Percentiles rank a stretch among this genome's conserved stretches.
These are phyloP conservation scores for Bombus breviceps DNA, from an alignment of 1,140 invertebrate species.

Conservation along the genomic window DNA sequence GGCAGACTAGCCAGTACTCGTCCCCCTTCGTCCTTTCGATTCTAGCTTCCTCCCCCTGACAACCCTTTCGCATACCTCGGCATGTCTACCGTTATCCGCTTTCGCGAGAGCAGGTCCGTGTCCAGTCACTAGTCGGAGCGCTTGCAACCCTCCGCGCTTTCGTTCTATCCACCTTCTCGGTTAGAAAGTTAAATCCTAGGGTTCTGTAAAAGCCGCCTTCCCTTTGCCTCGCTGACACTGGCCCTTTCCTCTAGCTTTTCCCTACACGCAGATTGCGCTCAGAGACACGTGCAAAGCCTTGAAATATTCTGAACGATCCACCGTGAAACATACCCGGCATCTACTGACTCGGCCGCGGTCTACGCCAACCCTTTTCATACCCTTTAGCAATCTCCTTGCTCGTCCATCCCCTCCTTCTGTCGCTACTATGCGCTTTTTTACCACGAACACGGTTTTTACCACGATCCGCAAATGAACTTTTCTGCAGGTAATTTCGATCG, in stretches of 20 bases:
- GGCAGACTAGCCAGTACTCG: conserved; percentile 21
- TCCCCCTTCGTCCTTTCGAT: conserved; percentile 51
- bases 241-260: conserved; percentile 40
- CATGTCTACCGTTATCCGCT: not conserved
- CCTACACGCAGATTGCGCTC: conserved; percentile 12
- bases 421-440: conserved; percentile 13
- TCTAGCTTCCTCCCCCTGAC: conserved; percentile 2
- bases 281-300: conserved; percentile 46
- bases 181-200: conserved; percentile 72
- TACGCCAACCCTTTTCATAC: conserved; percentile 25
- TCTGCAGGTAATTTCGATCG: conserved; percentile 33
- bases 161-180: not conserved
- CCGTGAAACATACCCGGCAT: conserved; percentile 47
- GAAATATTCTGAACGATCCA: conserved; percentile 65
- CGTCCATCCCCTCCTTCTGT: not conserved
- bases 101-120: conserved; percentile 34
- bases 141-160: not conserved
- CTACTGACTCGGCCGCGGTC: conserved; percentile 16
- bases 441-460: not conserved
- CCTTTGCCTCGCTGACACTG: conserved; percentile 15
- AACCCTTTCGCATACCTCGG: conserved; percentile 36
- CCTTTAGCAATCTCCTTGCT: not conserved
- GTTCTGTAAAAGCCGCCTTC: conserved; percentile 58
- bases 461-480: conserved; percentile 40
- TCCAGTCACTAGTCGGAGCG: not conserved